Evolutionary conservation across 1,140 invertebrate species (phyloP), one percentile per base, ranked within the genome.

Genomic region (Hylaeus anthracinus): DNA sequence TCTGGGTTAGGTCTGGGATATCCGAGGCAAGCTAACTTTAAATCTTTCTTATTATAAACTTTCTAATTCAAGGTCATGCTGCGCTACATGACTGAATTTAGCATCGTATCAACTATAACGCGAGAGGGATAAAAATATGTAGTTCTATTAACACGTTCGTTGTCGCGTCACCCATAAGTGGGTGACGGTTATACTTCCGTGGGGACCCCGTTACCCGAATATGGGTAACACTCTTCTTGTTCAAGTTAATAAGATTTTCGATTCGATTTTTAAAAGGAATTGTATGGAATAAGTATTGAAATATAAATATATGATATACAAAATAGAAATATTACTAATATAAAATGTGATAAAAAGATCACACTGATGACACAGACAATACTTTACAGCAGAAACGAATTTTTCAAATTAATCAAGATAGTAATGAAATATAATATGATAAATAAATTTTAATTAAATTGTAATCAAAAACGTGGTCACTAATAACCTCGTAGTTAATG

Each of bases 271-370:
- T 60, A 72, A 61, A 72, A 72, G 1, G 41, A 72, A 72, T 72
- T 72, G 61, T 61, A 72, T 61, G 39, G 70, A 60, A 72, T 43
- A 3, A 72, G 70, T 3, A 45, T 15, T 72, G 70, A 60, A 72
- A 45, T 72, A 72, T 72, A 61, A 72, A 72, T 72, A 72, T 72
- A 72, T 41, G 41, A 61, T 72, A 72, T 72, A 72, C 56, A 60
- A 9, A 41, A 72, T 72, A 72, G 63, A 72, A 72, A 61, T 72
- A 72, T 6, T 8, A 48, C 61, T 63, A 72, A 63, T 61, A 61
- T 53, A 63, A 26, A 26, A 26, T 26, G 26, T 26, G 26, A 26
- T 26, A 26, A 26, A 26, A 26, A 26, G 26, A 26, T 26, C 26
- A 26, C 26, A 26, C 26, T 26, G 26, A 26, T 26, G 26, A 26